Conservation (phyloP, 2,888 invertebrate genomes). For the Stenotaenia linearis region DNA sequence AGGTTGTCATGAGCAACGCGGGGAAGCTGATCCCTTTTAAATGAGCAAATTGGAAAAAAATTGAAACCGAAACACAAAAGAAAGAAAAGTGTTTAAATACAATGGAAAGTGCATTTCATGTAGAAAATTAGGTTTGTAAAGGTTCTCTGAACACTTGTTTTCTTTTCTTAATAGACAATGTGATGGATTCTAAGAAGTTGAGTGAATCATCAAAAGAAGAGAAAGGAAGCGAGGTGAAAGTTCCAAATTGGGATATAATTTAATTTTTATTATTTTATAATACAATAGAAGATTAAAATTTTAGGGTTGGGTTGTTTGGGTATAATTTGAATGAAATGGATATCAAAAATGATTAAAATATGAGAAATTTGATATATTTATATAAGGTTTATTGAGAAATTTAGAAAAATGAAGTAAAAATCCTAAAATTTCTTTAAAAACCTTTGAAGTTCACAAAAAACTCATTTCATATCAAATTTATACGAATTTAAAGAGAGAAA, state of each 20-base stretch:
- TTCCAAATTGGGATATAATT: neutral
- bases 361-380: too few relatives aligned
- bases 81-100: neutral
- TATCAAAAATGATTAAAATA: too few relatives aligned
- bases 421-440: too few relatives aligned
- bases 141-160: neutral
- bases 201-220: neutral
- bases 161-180: neutral
- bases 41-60: neutral
- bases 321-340: too few relatives aligned
- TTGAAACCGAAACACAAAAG: neutral
- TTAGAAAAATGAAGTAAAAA: too few relatives aligned
- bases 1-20: neutral
- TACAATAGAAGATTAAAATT: neutral
- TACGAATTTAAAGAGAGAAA: too few relatives aligned
- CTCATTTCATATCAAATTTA: too few relatives aligned
- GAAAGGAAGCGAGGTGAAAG: slow-evolving; percentile 9
- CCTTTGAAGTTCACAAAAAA: too few relatives aligned
- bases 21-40: neutral
- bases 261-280: neutral
- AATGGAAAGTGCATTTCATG: neutral
- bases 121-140: neutral
- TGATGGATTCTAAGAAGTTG: neutral
- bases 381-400: too few relatives aligned
- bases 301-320: too few relatives aligned